Conservation (phyloP, 1,140 invertebrate species). For the Ceratitis capitata region DNA sequence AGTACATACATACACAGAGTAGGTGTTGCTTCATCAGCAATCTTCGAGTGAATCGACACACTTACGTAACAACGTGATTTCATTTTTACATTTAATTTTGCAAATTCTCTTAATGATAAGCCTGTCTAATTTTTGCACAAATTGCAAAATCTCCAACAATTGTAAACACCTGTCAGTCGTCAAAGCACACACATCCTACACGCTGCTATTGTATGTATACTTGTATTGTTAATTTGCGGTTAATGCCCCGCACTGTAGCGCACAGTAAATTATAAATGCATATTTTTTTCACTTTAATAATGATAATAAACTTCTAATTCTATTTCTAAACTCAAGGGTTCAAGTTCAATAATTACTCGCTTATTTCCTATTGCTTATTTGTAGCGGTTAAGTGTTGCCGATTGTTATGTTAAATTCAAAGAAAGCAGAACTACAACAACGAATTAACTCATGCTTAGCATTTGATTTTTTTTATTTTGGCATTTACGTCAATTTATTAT, state of each 20-base stretch:
- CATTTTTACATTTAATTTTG: neutral
- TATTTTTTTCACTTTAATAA: neutral
- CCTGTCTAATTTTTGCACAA: neutral
- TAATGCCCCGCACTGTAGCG: neutral
- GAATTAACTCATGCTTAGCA: neutral
- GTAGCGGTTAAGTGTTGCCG: neutral
- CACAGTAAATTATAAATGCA: neutral
- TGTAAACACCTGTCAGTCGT: neutral
- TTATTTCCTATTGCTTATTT: neutral
- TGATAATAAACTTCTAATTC: neutral
- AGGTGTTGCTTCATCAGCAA: too few relatives aligned
- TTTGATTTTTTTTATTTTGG: neutral
- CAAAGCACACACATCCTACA: neutral
- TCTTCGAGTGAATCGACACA: too few relatives aligned
- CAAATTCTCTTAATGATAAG: neutral
- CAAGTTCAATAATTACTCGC: neutral
- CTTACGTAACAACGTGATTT: neutral
- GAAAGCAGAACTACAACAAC: neutral
- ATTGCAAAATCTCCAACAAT: neutral
- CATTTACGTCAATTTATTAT: neutral
- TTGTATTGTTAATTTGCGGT: neutral
- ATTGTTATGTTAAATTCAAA: neutral
- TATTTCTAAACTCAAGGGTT: neutral
- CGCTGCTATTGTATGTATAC: neutral
- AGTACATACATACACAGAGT: neutral